phyloP scores from a whole-genome alignment of 2,113 vertebrate species.

The Microcebus tavaratra region DNA sequence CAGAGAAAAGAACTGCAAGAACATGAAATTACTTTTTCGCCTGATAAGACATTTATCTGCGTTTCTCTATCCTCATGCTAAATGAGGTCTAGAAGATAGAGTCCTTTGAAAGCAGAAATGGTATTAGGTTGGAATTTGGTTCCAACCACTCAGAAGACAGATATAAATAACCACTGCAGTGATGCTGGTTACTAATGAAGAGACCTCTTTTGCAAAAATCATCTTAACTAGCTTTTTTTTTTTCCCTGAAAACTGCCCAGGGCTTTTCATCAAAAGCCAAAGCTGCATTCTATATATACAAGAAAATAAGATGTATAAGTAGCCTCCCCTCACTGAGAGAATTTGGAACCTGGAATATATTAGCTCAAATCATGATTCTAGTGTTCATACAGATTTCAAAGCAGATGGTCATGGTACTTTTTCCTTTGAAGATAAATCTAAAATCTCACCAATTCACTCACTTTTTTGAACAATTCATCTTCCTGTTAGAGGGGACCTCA shows the following conservation, averaged over 20 bases:
- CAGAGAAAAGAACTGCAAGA: constrained; percentile 75
- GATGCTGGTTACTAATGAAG: constrained; percentile 54
- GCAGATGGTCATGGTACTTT: constrained; percentile 61
- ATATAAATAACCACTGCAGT: constrained; percentile 64
- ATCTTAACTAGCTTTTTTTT: constrained; percentile 23
- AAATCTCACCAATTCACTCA: constrained; percentile 43
- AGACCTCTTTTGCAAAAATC: constrained; percentile 40
- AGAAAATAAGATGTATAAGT: constrained; percentile 37
- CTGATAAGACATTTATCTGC: constrained; percentile 75
- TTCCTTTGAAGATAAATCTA: constrained; percentile 58
- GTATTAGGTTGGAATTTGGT: constrained; percentile 70
- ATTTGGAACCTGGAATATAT: constrained; percentile 52
- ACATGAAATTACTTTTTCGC: constrained; percentile 74
- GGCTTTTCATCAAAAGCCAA: constrained; percentile 31
- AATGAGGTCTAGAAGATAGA: constrained; percentile 73
- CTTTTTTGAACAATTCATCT: constrained; percentile 20
- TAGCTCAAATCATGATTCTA: constrained; percentile 35
- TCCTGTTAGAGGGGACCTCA: neutral
- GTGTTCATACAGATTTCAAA: constrained; percentile 58
- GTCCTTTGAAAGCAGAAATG: constrained; percentile 68
- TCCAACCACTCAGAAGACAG: constrained; percentile 54
- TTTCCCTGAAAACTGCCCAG: neutral
- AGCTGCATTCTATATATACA: neutral
- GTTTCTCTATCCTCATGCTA: constrained; percentile 73
- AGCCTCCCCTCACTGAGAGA: neutral